These are phyloP conservation scores for Meriones psammophilus DNA, from an alignment of 2,797 vertebrate genomes.

Conservation along the genomic window DNA sequence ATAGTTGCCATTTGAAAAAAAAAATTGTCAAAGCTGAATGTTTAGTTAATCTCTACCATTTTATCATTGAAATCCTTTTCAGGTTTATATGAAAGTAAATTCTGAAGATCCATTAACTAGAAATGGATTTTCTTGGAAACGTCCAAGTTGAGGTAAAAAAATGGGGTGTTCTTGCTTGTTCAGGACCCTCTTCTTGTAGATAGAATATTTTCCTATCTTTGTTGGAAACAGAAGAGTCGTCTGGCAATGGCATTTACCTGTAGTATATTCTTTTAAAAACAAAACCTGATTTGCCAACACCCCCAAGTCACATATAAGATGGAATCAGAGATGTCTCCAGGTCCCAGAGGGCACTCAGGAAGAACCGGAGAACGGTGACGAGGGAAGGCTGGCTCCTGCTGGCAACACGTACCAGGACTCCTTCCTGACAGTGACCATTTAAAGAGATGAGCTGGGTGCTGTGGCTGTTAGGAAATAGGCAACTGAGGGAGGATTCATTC, in stretches of 20 bases:
- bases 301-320: neutral
- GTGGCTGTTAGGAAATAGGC: constrained; percentile 35
- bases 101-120: constrained; percentile 39
- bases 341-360: constrained; percentile 3
- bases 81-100: constrained; percentile 58
- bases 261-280: neutral
- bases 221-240: constrained; percentile 47
- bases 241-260: neutral
- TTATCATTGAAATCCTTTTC: constrained; percentile 78
- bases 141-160: neutral
- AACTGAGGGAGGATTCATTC: constrained; percentile 1
- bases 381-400: constrained; percentile 75
- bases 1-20: constrained; percentile 66
- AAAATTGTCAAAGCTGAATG: constrained; percentile 77
- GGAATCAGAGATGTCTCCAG: constrained; percentile 49
- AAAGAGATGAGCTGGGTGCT: constrained; percentile 78
- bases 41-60: constrained; percentile 81
- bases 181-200: constrained; percentile 20
- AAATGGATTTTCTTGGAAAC: constrained; percentile 1
- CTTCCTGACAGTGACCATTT: constrained; percentile 80
- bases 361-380: constrained; percentile 69
- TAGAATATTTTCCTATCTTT: constrained; percentile 5
- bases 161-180: neutral
- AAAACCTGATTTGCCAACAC: neutral
- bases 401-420: constrained; percentile 68